Conservation (phyloP, 1,140 invertebrate genomes). For the Drosophila virilis region DNA sequence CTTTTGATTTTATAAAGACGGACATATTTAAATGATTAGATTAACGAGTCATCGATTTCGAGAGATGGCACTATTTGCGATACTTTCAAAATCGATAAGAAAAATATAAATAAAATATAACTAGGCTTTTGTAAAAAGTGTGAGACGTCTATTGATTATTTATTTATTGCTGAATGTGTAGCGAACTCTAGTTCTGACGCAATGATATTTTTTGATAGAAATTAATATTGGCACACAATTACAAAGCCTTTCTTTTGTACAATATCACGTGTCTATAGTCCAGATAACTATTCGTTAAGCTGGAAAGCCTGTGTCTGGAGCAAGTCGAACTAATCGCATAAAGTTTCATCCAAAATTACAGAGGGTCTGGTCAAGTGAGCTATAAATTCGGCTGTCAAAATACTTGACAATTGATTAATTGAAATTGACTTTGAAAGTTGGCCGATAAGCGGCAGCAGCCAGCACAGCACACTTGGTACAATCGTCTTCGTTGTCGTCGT, state of each 20-base stretch:
- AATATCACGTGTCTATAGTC: neutral
- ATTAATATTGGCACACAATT: neutral
- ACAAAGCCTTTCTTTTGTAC: neutral
- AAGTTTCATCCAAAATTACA: slow-evolving; percentile 41
- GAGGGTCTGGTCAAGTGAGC: slow-evolving; percentile 52
- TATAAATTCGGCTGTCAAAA: slow-evolving; percentile 78
- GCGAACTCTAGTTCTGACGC: too few species aligned
- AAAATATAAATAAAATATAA: too few species aligned
- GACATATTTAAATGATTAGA: too few species aligned
- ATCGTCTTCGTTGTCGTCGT: neutral
- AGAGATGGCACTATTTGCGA: too few species aligned
- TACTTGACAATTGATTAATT: slow-evolving; percentile 81
- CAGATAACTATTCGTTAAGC: slow-evolving; percentile 5
- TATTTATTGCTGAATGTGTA: too few species aligned
- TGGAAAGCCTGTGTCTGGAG: slow-evolving; percentile 4
- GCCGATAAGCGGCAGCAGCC: slow-evolving; percentile 60
- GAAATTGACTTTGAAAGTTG: slow-evolving; percentile 74
- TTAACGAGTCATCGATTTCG: too few species aligned
- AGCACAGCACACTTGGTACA: neutral
- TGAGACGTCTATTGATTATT: too few species aligned
- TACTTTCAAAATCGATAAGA: too few species aligned
- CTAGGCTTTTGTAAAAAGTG: too few species aligned
- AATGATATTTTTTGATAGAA: too few species aligned
- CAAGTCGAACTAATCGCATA: slow-evolving; percentile 35
- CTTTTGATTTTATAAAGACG: too few species aligned